Evolutionary conservation across 1,140 invertebrate species (phyloP), one percentile per base, ranked within the genome.

Genomic region (Euura saliciscinereae): DNA sequence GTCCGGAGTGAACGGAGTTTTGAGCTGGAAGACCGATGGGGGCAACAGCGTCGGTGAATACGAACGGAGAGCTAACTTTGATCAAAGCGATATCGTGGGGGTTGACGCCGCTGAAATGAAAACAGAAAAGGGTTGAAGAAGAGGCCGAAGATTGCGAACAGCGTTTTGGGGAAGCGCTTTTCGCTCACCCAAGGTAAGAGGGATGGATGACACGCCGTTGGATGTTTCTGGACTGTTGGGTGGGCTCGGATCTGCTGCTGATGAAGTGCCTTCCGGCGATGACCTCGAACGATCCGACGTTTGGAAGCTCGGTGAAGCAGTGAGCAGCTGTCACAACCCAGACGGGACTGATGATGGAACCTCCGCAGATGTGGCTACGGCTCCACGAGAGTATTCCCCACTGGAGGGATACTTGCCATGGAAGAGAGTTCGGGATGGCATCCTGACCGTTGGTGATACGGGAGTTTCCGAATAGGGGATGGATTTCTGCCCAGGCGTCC

Each of bases 1-100:
- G 71, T 42, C 88, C 87, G 11, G 77, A 59, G 43, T 87, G 88
- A 0, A 85, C 70, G 7, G 78, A 74, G 11, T 86, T 86, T 5
- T 79, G 71, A 44, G 79, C 73, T 65, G 90, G 88, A 75, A 93
- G 76, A 4, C 73, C 65, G 11, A 91, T 86, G 2, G 90, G 81
- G 5, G 88, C 85, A 0, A 94, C 88, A 65, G 79, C 82, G 44
- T 89, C 81, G 73, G 87, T 89, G 74, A 90, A 90, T 10, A 78
- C 77, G 42, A 93, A 78, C 2, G 91, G 86, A 44, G 78, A 83
- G n/a, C 82, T 82, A 4, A 92, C 79, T 70, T 85, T 88, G 13
- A 94, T 80, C 2, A 94, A 67, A 13, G 91, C 91, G 71, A 94
- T 90, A 77, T 94, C 93, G 74, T 90, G 88, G 42, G 88, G 87